phyloP scores from a whole-genome alignment of 1,140 invertebrate species.

The Heliconius eleuchia region DNA sequence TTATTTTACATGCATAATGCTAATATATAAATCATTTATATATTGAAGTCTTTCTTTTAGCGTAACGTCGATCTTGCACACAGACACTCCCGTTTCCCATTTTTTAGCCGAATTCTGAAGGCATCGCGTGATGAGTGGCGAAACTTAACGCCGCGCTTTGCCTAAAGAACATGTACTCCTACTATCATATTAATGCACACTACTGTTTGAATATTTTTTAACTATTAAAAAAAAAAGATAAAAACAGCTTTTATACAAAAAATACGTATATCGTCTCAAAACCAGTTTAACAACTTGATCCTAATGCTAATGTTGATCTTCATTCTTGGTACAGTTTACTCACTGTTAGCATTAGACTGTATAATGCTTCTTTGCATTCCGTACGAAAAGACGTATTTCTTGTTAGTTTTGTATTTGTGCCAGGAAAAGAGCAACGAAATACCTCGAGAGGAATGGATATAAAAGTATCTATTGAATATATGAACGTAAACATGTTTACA shows the following conservation, averaged over 20 bases:
- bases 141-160: too few species aligned
- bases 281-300: conserved; percentile 33
- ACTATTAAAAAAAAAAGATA: too few species aligned
- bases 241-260: neutral
- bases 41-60: too few species aligned
- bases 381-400: conserved; percentile 55
- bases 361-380: conserved; percentile 59
- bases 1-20: too few species aligned
- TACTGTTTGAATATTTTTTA: too few species aligned
- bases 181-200: too few species aligned
- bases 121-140: too few species aligned
- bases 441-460: conserved; percentile 70
- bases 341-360: conserved; percentile 54
- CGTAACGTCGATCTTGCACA: too few species aligned
- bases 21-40: too few species aligned
- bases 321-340: conserved; percentile 40
- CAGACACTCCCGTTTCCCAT: too few species aligned
- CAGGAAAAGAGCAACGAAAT: conserved; percentile 57
- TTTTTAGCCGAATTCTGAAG: too few species aligned
- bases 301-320: conserved; percentile 44
- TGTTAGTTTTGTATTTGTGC: conserved; percentile 57
- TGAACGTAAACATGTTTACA: conserved; percentile 77
- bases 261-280: neutral
- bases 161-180: neutral
- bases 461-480: conserved; percentile 47